Percentiles rank a stretch among this genome's conserved stretches.
These are phyloP conservation scores for Rhynchophorus ferrugineus DNA, from an alignment of 1,140 invertebrate genomes.

Conservation along the genomic window DNA sequence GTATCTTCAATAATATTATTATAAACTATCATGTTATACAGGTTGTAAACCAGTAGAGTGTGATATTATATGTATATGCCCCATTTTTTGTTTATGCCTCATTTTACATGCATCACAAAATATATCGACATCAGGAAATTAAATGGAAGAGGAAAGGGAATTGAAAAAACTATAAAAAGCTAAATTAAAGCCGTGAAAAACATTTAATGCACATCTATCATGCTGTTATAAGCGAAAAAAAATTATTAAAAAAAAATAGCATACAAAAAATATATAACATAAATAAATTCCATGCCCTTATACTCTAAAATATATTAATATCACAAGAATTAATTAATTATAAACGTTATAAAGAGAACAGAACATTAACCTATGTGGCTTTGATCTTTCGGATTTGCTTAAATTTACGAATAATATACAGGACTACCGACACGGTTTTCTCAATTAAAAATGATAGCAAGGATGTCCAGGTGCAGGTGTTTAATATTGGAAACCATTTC, in stretches of 20 bases:
- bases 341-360: background rate
- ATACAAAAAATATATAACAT: slow-evolving; percentile 14
- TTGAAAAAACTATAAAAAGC: slow-evolving; percentile 24
- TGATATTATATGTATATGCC: too few relatives aligned
- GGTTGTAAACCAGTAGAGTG: too few relatives aligned
- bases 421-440: slow-evolving; percentile 28
- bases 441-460: slow-evolving; percentile 30
- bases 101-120: too few relatives aligned
- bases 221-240: slow-evolving; percentile 31
- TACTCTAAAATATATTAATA: slow-evolving; percentile 14
- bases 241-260: slow-evolving; percentile 20
- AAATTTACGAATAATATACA: slow-evolving; percentile 28
- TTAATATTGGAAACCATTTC: slow-evolving; percentile 31
- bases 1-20: too few relatives aligned
- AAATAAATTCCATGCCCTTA: slow-evolving; percentile 22
- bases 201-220: slow-evolving; percentile 33
- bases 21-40: too few relatives aligned
- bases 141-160: slow-evolving; percentile 1
- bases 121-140: too few relatives aligned
- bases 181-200: slow-evolving; percentile 21
- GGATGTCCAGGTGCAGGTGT: slow-evolving; percentile 31
- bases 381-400: slow-evolving; percentile 21
- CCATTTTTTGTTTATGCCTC: too few relatives aligned
- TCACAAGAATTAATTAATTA: slow-evolving; percentile 8
- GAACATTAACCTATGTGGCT: slow-evolving; percentile 19